Base-by-base conservation (phyloP, 2,113 vertebrate species). In the Corythornis cristatus region DNA sequence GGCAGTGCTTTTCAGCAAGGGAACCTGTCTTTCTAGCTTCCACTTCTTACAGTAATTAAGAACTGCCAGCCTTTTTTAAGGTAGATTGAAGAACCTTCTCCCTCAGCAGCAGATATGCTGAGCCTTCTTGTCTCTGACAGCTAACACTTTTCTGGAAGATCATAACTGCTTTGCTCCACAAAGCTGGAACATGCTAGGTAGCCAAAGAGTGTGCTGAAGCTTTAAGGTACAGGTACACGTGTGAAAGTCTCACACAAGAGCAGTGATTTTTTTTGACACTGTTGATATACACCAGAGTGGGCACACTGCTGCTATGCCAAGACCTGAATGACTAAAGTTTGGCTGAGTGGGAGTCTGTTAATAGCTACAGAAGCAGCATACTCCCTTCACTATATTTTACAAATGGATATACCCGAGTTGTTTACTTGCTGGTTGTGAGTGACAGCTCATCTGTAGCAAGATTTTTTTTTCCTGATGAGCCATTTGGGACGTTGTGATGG, bases 291-390 rank as follows among this genome's bases (percentile, higher is more conserved):
- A 62, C 37, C 54, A 18, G 15, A 9, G 43, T 11, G 48, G 65
- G 31, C 20, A 35, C 21, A 37, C 31, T 85, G 82, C 56, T 89
- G 42, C 57, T 50, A 15, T 50, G 84, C 78, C 87, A 78, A 60
- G 72, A 71, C 23, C 40, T 80, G 87, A 93, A 88, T 95, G 94
- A 51, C 64, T 53, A 78, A 86, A 56, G 71, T 61, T 86, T 86
- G 78, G 67, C 89, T 6, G 51, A 85, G 46, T 42, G 46, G 58
- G 62, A 89, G 33, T 76, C 86, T 84, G 56, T 79, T 56, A 92
- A 91, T 79, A 93, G 66, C 70, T 53, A 11, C 22, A 5, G 74
- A 92, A 62, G 26, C 71, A 58, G 68, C 2, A 0, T 80, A 9
- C 43, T 64, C 87, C 56, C 67, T 85, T 58, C 20, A 11, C 75